A percentile compares a stretch with the other conserved stretches of the same genome.
Evolutionary conservation across 2,113 vertebrate species (phyloP).

Genomic region (Euleptes europaea): DNA sequence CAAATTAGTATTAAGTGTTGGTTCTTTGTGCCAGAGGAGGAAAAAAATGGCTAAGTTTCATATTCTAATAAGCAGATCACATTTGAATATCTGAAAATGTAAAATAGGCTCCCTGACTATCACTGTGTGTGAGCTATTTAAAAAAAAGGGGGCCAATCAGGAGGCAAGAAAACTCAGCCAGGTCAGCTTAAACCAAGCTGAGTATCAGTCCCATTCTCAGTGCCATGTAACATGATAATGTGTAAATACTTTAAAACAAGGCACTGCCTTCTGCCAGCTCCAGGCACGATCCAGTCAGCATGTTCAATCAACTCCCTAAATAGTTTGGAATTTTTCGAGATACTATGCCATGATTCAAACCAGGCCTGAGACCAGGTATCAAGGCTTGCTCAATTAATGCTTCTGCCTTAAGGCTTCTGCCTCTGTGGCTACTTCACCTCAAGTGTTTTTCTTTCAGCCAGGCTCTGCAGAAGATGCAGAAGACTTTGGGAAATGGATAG

Average conservation of each 20-base stretch:
- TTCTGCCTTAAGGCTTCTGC: background rate
- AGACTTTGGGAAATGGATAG: background rate
- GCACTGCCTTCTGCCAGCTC: slow-evolving; percentile 33
- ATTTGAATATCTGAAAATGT: background rate
- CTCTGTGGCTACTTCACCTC: background rate
- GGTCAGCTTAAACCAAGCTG: background rate
- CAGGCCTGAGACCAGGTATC: background rate
- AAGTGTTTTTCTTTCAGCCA: too few relatives aligned
- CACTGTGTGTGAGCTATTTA: background rate
- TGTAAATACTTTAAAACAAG: slow-evolving; percentile 68
- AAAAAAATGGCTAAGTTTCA: background rate
- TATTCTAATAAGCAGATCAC: background rate
- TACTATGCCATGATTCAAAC: background rate
- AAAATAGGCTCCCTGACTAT: background rate
- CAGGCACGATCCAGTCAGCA: slow-evolving; percentile 54
- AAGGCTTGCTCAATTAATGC: background rate
- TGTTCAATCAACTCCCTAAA: slow-evolving; percentile 50
- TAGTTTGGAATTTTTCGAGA: slow-evolving; percentile 36
- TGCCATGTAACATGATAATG: slow-evolving; percentile 65
- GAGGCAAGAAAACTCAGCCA: background rate
- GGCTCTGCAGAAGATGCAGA: background rate
- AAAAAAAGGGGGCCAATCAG: background rate
- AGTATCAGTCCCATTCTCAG: slow-evolving; percentile 29
- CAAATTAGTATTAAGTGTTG: background rate
- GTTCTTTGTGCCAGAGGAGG: background rate